These are phyloP conservation scores for Anabacerthia variegaticeps DNA, from an alignment of 2,797 vertebrate genomes.

Conservation along the genomic window DNA sequence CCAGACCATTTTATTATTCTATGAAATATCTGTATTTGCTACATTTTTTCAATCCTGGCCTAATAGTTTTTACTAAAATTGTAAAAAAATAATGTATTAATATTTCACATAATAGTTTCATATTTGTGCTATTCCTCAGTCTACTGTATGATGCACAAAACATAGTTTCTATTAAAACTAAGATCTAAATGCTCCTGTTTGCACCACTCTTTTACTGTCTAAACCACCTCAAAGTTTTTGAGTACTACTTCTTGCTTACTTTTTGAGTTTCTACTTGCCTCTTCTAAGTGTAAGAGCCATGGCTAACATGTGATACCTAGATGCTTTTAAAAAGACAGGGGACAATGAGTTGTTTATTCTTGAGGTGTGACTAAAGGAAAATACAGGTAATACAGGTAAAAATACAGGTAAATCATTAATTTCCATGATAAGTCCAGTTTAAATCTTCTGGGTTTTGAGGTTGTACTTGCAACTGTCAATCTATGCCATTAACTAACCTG, in stretches of 20 bases:
- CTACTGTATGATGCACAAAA: not conserved
- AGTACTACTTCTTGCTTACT: not conserved
- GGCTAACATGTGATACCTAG: not conserved
- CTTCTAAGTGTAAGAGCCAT: not conserved
- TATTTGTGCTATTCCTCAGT: not conserved
- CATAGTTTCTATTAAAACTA: not conserved
- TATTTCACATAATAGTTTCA: not conserved
- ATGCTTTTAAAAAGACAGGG: not conserved
- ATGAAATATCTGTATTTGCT: not conserved
- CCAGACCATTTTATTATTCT: not conserved
- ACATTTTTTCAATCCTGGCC: not conserved
- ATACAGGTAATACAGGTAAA: not conserved
- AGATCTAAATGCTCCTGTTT: not conserved
- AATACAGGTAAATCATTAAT: not conserved
- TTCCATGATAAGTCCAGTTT: not conserved
- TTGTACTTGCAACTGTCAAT: not conserved
- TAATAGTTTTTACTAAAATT: not conserved
- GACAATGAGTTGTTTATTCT: not conserved
- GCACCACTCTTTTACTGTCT: not conserved
- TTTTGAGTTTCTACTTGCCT: not conserved
- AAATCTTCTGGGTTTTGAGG: not conserved
- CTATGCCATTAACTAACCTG: not conserved
- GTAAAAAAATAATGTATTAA: not conserved
- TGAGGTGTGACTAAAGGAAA: not conserved
- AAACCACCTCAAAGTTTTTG: not conserved